Evolutionary conservation across 2,888 invertebrate species (phyloP), one percentile per base, ranked within the genome.

Genomic region (Chrysina gloriosa): DNA sequence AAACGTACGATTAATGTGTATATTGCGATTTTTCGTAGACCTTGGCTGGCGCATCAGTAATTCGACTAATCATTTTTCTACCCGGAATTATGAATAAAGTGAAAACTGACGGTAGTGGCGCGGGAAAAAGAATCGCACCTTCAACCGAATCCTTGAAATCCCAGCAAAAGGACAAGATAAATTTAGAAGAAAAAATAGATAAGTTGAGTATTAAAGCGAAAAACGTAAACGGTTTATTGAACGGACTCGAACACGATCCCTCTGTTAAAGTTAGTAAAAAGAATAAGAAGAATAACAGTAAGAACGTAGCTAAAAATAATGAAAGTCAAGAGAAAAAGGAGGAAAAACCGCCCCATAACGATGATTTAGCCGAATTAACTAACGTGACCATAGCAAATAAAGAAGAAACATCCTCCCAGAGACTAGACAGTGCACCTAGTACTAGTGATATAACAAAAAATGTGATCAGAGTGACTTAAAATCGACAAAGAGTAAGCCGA

Each of bases 171-270:
- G 63, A 63, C 52, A 50, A 61, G 34, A 63, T 63, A 42, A 69
- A 64, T 45, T 42, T 67, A 63, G 66, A 63, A 36, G 69, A 71
- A 64, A 66, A 70, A 34, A 63, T 74, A 39, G 71, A 71, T 14
- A 69, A 72, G 29, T 45, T 72, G 21, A 69, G 65, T 47, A 48
- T 67, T 34, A 71, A 73, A 65, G 63, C 72, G 16, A 75, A 76
- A 67, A 74, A 73, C 67, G 66, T 72, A 25, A 71, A 72, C 39
- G 79, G 78, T 42, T 64, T 78, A 54, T 66, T 78, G 7, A 79
- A 79, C 65, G 79, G 79, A 6, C 67, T 75, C 42, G 54, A 70
- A 6, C 69, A 70, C 14, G 63, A 68, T 45, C 11, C 39, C 7
- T 34, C 50, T 36, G 56, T 47, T 36, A 69, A 67, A 63, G 27